Percentiles rank a stretch among this genome's conserved stretches.
phyloP scores from a whole-genome alignment of 2,888 invertebrate species.

The Himalopsyche tibetana region DNA sequence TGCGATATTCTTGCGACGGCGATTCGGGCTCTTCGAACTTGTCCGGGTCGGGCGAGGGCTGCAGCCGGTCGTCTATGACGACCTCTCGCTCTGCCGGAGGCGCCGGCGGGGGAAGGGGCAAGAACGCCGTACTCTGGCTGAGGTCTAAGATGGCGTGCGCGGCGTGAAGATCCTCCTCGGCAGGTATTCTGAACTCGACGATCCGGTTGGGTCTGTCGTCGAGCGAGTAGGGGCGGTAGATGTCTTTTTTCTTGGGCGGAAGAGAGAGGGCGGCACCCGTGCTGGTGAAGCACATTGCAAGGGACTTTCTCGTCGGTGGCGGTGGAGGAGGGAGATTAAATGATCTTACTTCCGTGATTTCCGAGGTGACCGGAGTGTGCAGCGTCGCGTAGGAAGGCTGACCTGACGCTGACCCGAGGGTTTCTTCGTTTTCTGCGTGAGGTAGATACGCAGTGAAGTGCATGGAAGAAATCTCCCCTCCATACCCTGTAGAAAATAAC shows the following conservation, averaged over 20 bases:
- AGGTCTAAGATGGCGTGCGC: conserved; percentile 93
- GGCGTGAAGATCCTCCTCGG: conserved; percentile 90
- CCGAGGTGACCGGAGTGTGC: conserved; percentile 68
- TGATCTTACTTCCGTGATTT: conserved; percentile 65
- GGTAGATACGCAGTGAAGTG: conserved; percentile 87
- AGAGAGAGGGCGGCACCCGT: conserved; percentile 89
- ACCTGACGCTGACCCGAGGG: conserved; percentile 71
- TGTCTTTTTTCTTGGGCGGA: conserved; percentile 94
- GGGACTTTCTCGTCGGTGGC: conserved; percentile 82
- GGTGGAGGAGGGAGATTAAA: conserved; percentile 72
- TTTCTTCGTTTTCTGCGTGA: conserved; percentile 79
- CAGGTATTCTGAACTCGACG: conserved; percentile 78
- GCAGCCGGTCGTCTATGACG: conserved; percentile 67
- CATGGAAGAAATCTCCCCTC: conserved; percentile 86
- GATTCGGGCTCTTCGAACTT: conserved; percentile 49
- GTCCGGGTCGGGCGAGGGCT: conserved; percentile 66
- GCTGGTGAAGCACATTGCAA: conserved; percentile 90
- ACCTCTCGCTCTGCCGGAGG: conserved; percentile 66
- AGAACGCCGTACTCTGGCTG: conserved; percentile 88
- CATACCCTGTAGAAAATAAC: conserved; percentile 80
- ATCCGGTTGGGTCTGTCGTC: conserved; percentile 81
- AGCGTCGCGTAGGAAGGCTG: conserved; percentile 71
- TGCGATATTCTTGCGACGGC: conserved; percentile 68
- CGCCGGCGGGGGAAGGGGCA: conserved; percentile 76
- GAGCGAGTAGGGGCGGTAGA: conserved; percentile 91